Evolutionary conservation across 2,113 vertebrate species (phyloP).

Genomic region (Oceanites oceanicus): DNA sequence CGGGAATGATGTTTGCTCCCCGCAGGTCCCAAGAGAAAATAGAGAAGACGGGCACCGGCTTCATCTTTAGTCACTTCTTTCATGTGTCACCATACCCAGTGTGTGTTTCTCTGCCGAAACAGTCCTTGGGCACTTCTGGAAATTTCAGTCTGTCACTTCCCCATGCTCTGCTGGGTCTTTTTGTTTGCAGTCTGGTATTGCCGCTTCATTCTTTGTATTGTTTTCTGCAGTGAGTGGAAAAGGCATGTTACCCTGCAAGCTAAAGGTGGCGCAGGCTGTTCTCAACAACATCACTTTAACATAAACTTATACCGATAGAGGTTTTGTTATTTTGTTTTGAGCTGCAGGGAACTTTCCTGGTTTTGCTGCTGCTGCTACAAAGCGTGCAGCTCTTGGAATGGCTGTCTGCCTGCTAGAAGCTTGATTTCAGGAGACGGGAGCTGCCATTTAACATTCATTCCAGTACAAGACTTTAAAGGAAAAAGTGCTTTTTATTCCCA

Average conservation of each 20-base stretch:
- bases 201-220: constrained; percentile 16
- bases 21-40: neutral
- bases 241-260: constrained; percentile 2
- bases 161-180: neutral
- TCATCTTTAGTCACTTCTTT: neutral
- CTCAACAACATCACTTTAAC: neutral
- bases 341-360: neutral
- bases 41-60: neutral
- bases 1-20: neutral
- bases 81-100: neutral
- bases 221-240: constrained; percentile 28
- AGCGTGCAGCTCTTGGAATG: neutral
- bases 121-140: neutral
- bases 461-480: neutral
- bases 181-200: constrained; percentile 14
- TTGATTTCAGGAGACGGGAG: neutral
- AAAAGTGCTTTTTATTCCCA: neutral
- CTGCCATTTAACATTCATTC: neutral
- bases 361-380: neutral
- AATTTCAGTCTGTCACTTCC: neutral
- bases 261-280: neutral
- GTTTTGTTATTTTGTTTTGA: neutral
- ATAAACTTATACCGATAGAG: neutral
- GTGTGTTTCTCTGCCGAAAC: neutral
- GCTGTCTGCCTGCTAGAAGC: neutral